Percentiles rank a stretch among this genome's conserved stretches.
These are phyloP conservation scores for Campylorhamphus procurvoides DNA, from an alignment of 2,113 vertebrate genomes.

Conservation along the genomic window DNA sequence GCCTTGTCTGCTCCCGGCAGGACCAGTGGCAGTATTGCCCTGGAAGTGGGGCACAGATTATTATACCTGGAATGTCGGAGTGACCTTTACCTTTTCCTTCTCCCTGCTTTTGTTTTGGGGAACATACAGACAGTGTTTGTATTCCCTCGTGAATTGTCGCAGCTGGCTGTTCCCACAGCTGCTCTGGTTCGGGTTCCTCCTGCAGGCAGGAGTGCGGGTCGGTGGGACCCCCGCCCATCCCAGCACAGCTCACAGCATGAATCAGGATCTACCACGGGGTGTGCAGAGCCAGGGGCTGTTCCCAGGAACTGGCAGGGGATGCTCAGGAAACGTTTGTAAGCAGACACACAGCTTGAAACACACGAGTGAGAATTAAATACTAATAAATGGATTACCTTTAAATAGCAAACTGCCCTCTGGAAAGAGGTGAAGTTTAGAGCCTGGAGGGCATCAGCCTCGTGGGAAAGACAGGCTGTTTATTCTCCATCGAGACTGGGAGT, in stretches of 20 bases:
- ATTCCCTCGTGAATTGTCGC: neutral
- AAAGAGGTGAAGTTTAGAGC: neutral
- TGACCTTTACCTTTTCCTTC: neutral
- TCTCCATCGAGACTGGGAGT: neutral
- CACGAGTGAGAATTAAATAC: neutral
- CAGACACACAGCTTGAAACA: neutral
- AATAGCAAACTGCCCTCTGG: neutral
- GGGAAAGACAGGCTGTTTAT: neutral
- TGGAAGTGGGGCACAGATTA: neutral
- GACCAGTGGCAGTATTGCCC: neutral
- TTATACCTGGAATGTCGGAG: neutral
- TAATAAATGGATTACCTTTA: neutral
- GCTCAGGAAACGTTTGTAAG: neutral
- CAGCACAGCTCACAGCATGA: neutral
- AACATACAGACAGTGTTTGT: neutral
- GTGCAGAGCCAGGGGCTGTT: neutral
- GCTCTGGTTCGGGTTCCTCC: neutral
- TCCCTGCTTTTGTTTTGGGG: neutral
- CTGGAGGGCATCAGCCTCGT: neutral
- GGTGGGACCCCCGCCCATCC: neutral
- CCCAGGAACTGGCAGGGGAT: neutral
- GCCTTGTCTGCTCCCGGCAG: neutral
- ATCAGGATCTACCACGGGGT: too few species aligned
- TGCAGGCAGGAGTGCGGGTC: too few species aligned
- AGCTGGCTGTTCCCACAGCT: neutral